Conservation (phyloP, 2,113 vertebrate genomes). For the Bufo gargarizans region DNA sequence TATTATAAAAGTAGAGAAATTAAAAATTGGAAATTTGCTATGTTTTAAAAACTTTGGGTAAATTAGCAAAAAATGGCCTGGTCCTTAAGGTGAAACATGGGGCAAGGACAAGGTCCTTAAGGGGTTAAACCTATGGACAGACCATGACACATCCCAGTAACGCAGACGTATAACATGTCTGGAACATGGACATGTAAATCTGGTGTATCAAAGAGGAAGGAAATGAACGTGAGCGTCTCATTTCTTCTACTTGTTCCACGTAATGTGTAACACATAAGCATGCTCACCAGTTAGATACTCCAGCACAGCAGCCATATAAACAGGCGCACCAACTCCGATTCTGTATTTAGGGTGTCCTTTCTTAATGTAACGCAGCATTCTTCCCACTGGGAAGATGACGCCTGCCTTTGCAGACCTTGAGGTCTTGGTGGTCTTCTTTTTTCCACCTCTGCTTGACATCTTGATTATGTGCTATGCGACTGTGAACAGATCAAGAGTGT, state of each 20-base stretch:
- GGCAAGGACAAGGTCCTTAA: too few species aligned
- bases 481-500: background rate
- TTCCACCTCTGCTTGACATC: conserved; percentile 96
- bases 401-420: conserved; percentile 94
- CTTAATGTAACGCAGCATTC: conserved; percentile 96
- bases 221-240: too few species aligned
- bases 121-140: too few species aligned
- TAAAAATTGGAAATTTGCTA: too few species aligned
- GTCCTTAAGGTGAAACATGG: too few species aligned
- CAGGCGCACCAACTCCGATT: conserved; percentile 93
- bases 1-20: too few species aligned
- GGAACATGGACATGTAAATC: too few species aligned
- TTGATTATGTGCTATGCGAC: conserved; percentile 59
- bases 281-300: conserved; percentile 95
- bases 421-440: conserved; percentile 95
- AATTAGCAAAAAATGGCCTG: too few species aligned
- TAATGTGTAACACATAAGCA: background rate
- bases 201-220: too few species aligned
- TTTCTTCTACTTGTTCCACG: background rate
- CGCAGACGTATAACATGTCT: too few species aligned
- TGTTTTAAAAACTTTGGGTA: too few species aligned
- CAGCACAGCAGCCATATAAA: conserved; percentile 96
- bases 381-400: conserved; percentile 96
- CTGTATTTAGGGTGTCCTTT: conserved; percentile 93
- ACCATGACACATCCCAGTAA: too few species aligned